Percentiles rank a stretch among this genome's conserved stretches.
Evolutionary conservation across 1,140 invertebrate genomes (phyloP).

Genomic region (Oncopodura yosiiana): DNA sequence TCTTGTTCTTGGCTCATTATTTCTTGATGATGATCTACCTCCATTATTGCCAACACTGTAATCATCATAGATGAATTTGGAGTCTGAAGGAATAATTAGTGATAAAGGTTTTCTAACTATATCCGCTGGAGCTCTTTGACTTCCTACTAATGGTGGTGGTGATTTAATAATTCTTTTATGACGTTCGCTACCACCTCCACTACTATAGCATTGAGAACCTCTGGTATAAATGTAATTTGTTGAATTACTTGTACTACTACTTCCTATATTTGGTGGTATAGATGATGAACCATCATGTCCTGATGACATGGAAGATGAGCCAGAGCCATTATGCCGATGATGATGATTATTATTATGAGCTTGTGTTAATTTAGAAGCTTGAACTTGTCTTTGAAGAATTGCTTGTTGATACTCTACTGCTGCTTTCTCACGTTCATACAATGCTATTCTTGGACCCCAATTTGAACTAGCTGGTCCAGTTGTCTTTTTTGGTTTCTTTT

Average conservation of each 20-base stretch:
- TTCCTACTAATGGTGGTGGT: background rate
- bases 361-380: background rate
- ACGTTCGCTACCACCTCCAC: background rate
- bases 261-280: background rate
- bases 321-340: background rate
- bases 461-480: slow-evolving; percentile 10
- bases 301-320: slow-evolving; percentile 4
- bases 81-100: background rate
- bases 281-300: background rate
- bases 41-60: slow-evolving; percentile 2
- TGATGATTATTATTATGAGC: slow-evolving; percentile 1
- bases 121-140: background rate
- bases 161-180: background rate
- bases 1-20: too few species aligned
- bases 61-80: background rate
- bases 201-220: background rate
- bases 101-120: background rate
- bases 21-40: background rate
- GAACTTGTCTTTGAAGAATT: background rate
- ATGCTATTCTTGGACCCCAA: slow-evolving; percentile 31
- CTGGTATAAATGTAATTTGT: too few species aligned
- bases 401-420: background rate
- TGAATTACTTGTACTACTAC: background rate
- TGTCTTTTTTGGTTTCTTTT: slow-evolving; percentile 24
- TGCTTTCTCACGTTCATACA: slow-evolving; percentile 18